These are phyloP conservation scores for Nothura maculosa DNA, from an alignment of 2,797 vertebrate species.

Conservation along the genomic window DNA sequence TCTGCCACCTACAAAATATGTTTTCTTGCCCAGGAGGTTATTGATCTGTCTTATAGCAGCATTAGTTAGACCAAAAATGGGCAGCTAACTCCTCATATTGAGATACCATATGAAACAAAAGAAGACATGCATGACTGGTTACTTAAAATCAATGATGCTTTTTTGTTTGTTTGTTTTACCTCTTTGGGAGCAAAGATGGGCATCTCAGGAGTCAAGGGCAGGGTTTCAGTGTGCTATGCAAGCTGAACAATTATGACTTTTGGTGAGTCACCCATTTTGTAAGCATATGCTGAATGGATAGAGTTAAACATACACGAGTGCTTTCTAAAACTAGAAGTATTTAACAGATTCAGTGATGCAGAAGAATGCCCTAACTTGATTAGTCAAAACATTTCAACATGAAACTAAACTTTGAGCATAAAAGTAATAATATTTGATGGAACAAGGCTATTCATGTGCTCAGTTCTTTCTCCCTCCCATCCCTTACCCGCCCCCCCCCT, in stretches of 20 bases:
- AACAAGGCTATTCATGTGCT: neutral
- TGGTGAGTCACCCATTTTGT: neutral
- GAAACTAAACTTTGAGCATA: slow-evolving; percentile 6
- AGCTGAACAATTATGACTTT: neutral
- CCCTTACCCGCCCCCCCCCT: neutral
- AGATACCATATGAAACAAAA: neutral
- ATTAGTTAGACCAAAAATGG: neutral
- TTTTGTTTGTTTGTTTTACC: neutral
- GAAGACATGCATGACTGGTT: neutral
- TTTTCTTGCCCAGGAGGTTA: accelerated
- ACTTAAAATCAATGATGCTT: neutral
- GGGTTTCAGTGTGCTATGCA: neutral
- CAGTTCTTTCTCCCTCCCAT: neutral
- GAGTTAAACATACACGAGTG: neutral
- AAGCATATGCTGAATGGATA: neutral
- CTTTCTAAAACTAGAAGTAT: slow-evolving; percentile 7
- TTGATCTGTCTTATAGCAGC: neutral
- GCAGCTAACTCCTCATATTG: neutral
- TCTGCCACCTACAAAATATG: neutral
- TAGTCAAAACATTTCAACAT: neutral
- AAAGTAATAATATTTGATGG: neutral
- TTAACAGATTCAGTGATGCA: neutral
- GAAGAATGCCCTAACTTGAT: neutral
- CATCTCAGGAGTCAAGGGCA: neutral
- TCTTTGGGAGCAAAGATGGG: neutral